Percentiles rank a stretch among this genome's conserved stretches.
These are phyloP conservation scores for Discoglossus pictus DNA, from an alignment of 2,797 vertebrate genomes.

Conservation along the genomic window DNA sequence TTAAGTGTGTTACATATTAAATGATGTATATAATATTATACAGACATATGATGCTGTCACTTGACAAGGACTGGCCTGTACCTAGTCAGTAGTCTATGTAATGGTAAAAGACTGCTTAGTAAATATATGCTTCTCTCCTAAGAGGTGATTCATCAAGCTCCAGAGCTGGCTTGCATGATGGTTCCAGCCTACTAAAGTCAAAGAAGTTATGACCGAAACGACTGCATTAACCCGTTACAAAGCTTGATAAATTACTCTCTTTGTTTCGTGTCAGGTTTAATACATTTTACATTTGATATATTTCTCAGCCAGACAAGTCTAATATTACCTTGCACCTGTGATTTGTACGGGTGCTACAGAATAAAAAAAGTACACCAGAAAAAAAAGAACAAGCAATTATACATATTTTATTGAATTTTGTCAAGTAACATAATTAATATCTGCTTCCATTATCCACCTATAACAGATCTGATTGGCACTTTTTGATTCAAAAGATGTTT, in stretches of 20 bases:
- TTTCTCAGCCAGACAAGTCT: neutral
- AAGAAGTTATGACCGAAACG: no score
- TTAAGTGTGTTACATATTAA: no score
- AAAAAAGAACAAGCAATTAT: constrained; percentile 5
- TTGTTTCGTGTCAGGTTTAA: neutral
- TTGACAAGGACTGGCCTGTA: no score
- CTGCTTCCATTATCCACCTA: neutral
- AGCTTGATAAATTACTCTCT: neutral
- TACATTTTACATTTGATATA: neutral
- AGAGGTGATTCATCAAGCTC: no score
- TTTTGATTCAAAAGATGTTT: constrained; percentile 4
- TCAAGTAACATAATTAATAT: neutral
- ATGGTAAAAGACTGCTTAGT: no score
- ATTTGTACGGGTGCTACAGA: neutral
- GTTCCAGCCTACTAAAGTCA: no score
- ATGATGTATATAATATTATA: no score
- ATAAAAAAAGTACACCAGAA: neutral
- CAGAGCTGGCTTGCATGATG: no score
- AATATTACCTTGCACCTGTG: constrained; percentile 1
- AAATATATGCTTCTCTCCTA: no score
- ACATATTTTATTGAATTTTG: constrained; percentile 20
- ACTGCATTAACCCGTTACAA: no score
- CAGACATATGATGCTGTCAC: no score
- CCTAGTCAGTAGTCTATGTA: no score
- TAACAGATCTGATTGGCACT: neutral